Conservation (phyloP, 2,797 vertebrate species). For the Sciaenops ocellatus region DNA sequence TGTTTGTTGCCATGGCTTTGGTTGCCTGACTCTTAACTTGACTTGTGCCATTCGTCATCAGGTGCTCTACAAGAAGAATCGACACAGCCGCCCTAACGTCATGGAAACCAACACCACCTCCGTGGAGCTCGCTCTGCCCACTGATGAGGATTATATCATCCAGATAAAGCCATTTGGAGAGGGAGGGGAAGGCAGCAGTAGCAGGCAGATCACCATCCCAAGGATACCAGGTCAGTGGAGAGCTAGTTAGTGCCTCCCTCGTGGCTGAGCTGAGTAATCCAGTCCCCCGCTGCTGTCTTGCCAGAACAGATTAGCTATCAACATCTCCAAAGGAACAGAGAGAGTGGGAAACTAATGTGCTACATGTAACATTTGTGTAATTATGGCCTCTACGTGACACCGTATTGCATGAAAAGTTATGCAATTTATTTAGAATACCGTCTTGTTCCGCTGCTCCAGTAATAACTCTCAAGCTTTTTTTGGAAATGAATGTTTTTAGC, state of each 20-base stretch:
- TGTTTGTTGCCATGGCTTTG: slow-evolving; percentile 8
- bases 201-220: slow-evolving; percentile 95
- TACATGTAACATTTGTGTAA: slow-evolving; percentile 43
- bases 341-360: slow-evolving; percentile 33
- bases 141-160: slow-evolving; percentile 95
- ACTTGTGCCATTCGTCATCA: slow-evolving; percentile 55
- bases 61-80: slow-evolving; percentile 95
- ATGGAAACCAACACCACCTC: slow-evolving; percentile 97
- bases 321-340: slow-evolving; percentile 39
- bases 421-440: slow-evolving; percentile 29
- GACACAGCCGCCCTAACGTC: slow-evolving; percentile 90
- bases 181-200: slow-evolving; percentile 96
- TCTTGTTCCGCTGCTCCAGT: slow-evolving; percentile 15
- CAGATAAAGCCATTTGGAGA: slow-evolving; percentile 97
- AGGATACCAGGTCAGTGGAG: slow-evolving; percentile 87
- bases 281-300: slow-evolving; percentile 29
- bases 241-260: slow-evolving; percentile 53
- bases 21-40: not conserved
- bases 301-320: slow-evolving; percentile 45
- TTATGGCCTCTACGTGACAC: slow-evolving; percentile 30
- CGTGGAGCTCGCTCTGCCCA: slow-evolving; percentile 94
- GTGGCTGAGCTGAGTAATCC: slow-evolving; percentile 35
- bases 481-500: slow-evolving; percentile 29
- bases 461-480: slow-evolving; percentile 17
- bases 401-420: slow-evolving; percentile 26